These are phyloP conservation scores for Lepidurus packardi DNA, from an alignment of 1,140 invertebrate species.

Conservation along the genomic window DNA sequence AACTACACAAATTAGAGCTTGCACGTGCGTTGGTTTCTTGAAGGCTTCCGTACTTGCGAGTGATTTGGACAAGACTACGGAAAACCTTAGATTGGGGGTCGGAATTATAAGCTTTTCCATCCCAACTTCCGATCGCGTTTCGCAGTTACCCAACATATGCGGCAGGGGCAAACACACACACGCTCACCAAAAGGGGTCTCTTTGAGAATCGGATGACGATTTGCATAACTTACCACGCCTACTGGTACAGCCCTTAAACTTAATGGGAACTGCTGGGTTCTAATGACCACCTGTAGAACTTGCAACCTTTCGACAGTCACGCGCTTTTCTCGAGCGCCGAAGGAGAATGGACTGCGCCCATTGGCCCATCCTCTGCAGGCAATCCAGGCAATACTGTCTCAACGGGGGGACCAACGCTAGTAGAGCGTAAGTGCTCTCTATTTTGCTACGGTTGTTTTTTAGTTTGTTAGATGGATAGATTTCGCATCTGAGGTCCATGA, in stretches of 20 bases:
- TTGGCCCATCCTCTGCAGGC: no score
- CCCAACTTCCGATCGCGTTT: not conserved
- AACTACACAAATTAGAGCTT: no score
- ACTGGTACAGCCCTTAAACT: not conserved
- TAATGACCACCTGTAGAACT: not conserved
- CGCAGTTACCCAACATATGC: not conserved
- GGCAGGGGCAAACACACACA: not conserved
- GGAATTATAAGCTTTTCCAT: not conserved
- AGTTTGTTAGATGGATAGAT: not conserved
- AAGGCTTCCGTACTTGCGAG: not conserved
- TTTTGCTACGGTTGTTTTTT: no score
- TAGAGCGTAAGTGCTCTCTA: no score
- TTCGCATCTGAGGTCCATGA: not conserved
- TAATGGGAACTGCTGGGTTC: not conserved
- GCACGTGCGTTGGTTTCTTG: not conserved
- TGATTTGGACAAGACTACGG: slow-evolving; percentile 1
- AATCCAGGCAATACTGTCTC: no score
- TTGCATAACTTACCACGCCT: slow-evolving; percentile 2
- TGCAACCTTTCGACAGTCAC: not conserved
- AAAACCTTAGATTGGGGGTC: not conserved
- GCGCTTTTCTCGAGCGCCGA: not conserved
- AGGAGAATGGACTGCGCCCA: not conserved
- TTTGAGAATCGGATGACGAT: not conserved
- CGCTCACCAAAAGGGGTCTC: not conserved
- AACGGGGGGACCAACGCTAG: no score